Percentiles rank a stretch among this genome's conserved stretches.
Conservation (phyloP, 2,113 vertebrate species). For the Ia io region DNA sequence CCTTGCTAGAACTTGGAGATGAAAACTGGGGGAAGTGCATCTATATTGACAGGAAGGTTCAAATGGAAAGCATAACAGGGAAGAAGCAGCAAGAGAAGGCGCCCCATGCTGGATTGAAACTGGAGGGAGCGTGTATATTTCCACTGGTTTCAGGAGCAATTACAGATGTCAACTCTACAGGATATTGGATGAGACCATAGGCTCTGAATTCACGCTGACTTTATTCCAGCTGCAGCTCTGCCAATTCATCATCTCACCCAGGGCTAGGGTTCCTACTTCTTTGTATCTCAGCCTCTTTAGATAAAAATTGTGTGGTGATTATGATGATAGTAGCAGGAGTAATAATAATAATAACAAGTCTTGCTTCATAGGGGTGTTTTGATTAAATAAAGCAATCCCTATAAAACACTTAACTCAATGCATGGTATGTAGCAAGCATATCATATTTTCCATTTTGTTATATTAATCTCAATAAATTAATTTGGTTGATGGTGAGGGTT, state of each 20-base stretch:
- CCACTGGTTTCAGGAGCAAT: background rate
- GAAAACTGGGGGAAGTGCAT: background rate
- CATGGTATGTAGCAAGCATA: background rate
- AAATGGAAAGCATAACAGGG: background rate
- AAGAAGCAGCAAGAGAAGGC: too few relatives aligned
- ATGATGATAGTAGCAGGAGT: background rate
- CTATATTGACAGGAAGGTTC: background rate
- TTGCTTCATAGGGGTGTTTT: background rate
- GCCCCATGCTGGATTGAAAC: fast-evolving
- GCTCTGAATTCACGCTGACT: background rate
- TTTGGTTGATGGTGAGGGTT: background rate
- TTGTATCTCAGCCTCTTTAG: background rate
- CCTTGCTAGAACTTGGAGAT: background rate
- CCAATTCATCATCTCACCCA: background rate
- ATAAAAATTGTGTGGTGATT: background rate
- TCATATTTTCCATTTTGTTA: background rate
- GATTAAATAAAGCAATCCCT: background rate
- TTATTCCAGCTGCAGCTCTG: background rate
- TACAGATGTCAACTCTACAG: background rate
- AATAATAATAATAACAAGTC: background rate
- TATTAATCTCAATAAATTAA: background rate
- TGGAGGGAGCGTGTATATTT: background rate
- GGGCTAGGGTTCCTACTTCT: background rate
- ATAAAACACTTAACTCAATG: background rate
- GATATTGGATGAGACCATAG: background rate